These are phyloP conservation scores for Diadromus collaris DNA, from an alignment of 2,888 invertebrate species.

Conservation along the genomic window DNA sequence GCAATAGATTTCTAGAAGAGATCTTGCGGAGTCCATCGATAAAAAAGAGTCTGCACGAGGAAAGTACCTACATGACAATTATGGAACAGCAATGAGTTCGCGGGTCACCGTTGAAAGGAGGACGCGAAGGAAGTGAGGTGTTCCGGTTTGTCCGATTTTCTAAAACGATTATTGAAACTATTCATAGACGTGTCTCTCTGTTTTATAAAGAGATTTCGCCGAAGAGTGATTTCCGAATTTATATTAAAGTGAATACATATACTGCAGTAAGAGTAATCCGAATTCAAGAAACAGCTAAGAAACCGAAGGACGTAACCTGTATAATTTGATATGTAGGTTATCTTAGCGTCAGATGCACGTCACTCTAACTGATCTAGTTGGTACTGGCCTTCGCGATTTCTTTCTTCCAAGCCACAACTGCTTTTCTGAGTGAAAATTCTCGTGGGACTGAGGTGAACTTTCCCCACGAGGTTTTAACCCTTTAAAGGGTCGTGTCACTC, in stretches of 20 bases:
- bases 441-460: conserved; percentile 44
- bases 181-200: background rate
- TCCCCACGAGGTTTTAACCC: conserved; percentile 23
- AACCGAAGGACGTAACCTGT: no score
- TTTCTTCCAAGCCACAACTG: background rate
- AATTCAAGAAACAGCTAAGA: no score
- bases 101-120: conserved; percentile 45
- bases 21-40: background rate
- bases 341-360: background rate
- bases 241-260: no score
- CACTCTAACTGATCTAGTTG: background rate
- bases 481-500: conserved; percentile 44
- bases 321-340: background rate
- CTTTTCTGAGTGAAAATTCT: conserved; percentile 11
- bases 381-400: conserved; percentile 7
- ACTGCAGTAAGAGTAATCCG: no score
- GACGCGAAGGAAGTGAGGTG: conserved; percentile 55
- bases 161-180: background rate
- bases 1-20: conserved; percentile 31
- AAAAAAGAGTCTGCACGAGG: conserved; percentile 16
- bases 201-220: no score
- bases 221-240: no score
- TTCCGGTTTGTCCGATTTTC: conserved; percentile 50
- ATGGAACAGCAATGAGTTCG: conserved; percentile 20
- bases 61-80: conserved; percentile 24